Evolutionary conservation across 2,888 invertebrate species (phyloP).

Genomic region (Acrobasis repandana): DNA sequence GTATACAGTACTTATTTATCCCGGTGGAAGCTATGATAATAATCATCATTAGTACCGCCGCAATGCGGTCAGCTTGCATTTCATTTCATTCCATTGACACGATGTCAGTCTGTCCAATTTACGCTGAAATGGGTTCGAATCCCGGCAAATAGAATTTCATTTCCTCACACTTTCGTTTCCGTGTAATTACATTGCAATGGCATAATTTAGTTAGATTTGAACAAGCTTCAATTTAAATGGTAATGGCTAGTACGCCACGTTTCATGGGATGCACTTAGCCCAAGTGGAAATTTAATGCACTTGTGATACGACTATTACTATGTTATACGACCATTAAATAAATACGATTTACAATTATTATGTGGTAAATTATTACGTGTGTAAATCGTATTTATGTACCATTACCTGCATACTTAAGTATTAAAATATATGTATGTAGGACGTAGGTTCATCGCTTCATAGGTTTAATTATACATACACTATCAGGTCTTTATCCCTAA

Average conservation of each 20-base stretch:
- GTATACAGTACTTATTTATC: no score
- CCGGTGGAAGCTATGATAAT: neutral
- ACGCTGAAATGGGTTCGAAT: slow-evolving; percentile 7
- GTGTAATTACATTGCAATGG: neutral
- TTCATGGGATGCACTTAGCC: neutral
- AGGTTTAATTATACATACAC: no score
- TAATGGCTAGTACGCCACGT: neutral
- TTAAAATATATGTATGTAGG: no score
- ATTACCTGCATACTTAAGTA: no score
- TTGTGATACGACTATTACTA: neutral
- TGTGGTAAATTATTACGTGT: no score
- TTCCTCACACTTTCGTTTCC: slow-evolving; percentile 14
- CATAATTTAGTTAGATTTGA: neutral
- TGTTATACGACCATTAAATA: no score
- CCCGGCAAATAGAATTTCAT: slow-evolving; percentile 3
- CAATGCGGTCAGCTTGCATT: slow-evolving; percentile 5
- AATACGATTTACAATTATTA: no score
- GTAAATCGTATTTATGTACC: no score
- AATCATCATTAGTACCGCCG: neutral
- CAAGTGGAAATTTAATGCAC: neutral
- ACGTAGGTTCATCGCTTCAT: no score
- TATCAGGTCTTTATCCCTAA: no score
- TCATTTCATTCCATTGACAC: neutral
- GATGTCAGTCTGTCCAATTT: neutral
- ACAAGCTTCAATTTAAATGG: slow-evolving; percentile 3